These are phyloP conservation scores for Ochropleura plecta DNA, from an alignment of 2,888 invertebrate species.

Conservation along the genomic window DNA sequence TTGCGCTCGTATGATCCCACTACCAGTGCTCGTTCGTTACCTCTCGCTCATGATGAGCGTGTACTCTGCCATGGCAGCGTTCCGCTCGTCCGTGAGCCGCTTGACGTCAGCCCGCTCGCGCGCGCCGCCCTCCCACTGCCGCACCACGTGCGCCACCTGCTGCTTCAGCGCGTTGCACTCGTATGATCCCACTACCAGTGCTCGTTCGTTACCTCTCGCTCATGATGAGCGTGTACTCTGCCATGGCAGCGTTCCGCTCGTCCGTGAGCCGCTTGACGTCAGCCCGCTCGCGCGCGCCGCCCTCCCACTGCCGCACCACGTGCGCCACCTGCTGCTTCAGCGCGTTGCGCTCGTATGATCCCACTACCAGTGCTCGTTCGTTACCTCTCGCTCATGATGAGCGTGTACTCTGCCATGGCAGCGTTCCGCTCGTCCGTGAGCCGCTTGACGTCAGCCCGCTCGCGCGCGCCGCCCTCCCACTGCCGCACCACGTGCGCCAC, in stretches of 20 bases:
- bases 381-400: slow-evolving; percentile 92
- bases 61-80: slow-evolving; percentile 97
- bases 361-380: no score
- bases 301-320: no score
- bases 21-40: slow-evolving; percentile 26
- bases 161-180: slow-evolving; percentile 97
- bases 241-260: no score
- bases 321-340: no score
- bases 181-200: neutral
- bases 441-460: slow-evolving; percentile 95
- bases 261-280: no score
- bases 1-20: no score
- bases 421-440: slow-evolving; percentile 97
- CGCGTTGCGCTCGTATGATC: no score
- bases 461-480: slow-evolving; percentile 95
- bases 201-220: no score
- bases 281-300: no score
- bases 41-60: slow-evolving; percentile 92
- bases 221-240: no score
- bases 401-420: slow-evolving; percentile 95
- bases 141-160: slow-evolving; percentile 95
- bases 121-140: slow-evolving; percentile 95
- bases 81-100: slow-evolving; percentile 96
- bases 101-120: slow-evolving; percentile 95
- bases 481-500: slow-evolving; percentile 95